Base-by-base conservation (phyloP, 2,113 vertebrate genomes). In the Pyxicephalus adspersus region DNA sequence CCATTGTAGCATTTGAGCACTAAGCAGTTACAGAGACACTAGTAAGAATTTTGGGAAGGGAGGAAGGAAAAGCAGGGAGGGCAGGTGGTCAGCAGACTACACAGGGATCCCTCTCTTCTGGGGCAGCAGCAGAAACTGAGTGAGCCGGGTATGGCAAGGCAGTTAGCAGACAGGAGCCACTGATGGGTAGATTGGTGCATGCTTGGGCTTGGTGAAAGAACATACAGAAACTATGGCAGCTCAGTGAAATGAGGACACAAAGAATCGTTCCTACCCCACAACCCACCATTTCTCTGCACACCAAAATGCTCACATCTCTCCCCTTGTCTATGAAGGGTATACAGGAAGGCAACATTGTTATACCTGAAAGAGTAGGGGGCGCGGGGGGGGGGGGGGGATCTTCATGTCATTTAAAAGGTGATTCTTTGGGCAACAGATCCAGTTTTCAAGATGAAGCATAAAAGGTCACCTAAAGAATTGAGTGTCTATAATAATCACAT, bases 221-320 rank as follows among this genome's bases (percentile, higher is more conserved):
- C 92, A 93, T 89, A 96, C 94, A 91, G 88, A 94, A 94, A 96
- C 91, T 94, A 95, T 96, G 96, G 95, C 96, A 98, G 97, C 95
- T 98, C 96, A 99, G 91, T 96, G 95, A 96, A 91, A 94, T 93
- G 93, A 91, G 90, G 87, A 93, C 92, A 92, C 91, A 94, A 93
- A 94, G 90, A 87, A 89, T 93, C 93, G 91, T 88, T 90, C 91
- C 92, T 92, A 84, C 86, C 38, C 82, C 20, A 29, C 23, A n/a
- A 4, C 66, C 77, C 28, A 4, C 17, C 38, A 45, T 45, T 45
- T 45, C 38, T 45, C 2, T 9, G 8, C 15, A 45, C 9, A 45
- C 38, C 15, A 3, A 45, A 45, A 45, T 3, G 15, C 38, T 13
- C 11, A 45, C 38, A 45, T 45, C 8, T 0, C 38, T 45, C 9